Percentiles rank a stretch among this genome's conserved stretches.
Evolutionary conservation across 2,113 vertebrate species (phyloP).

Genomic region (Nestor notabilis): DNA sequence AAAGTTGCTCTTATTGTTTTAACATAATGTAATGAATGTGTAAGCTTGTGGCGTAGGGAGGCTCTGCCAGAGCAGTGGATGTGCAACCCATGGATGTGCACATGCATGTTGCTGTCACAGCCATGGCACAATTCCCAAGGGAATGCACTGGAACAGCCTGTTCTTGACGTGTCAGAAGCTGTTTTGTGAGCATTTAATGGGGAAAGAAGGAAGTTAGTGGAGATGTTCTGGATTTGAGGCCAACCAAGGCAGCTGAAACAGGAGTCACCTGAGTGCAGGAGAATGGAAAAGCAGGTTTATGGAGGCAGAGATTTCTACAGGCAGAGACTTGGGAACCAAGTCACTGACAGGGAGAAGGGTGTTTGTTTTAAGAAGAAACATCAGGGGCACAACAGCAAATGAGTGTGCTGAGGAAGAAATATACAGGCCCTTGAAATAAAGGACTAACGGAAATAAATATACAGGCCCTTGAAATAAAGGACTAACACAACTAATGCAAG

Average conservation of each 20-base stretch:
- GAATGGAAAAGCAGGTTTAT: neutral
- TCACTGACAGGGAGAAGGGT: fast-evolving
- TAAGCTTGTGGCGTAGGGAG: neutral
- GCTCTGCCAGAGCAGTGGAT: fast-evolving
- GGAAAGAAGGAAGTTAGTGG: fast-evolving
- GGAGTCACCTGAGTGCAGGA: neutral
- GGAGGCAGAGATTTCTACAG: neutral
- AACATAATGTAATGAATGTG: neutral
- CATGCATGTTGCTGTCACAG: neutral
- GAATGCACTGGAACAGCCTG: neutral
- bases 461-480: neutral
- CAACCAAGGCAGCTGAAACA: neutral
- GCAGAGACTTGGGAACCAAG: neutral
- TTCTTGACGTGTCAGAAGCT: neutral
- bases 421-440: too few relatives aligned
- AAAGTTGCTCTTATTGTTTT: slow-evolving; percentile 42
- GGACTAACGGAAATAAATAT: neutral
- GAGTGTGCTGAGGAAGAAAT: neutral
- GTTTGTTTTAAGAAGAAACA: neutral
- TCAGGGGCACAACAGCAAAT: neutral
- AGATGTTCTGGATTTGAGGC: neutral
- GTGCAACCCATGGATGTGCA: fast-evolving
- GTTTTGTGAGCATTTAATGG: neutral
- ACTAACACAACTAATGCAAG: fast-evolving
- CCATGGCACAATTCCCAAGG: fast-evolving